Base-by-base conservation (phyloP, 2,797 vertebrate species). In the Pampus argenteus region DNA sequence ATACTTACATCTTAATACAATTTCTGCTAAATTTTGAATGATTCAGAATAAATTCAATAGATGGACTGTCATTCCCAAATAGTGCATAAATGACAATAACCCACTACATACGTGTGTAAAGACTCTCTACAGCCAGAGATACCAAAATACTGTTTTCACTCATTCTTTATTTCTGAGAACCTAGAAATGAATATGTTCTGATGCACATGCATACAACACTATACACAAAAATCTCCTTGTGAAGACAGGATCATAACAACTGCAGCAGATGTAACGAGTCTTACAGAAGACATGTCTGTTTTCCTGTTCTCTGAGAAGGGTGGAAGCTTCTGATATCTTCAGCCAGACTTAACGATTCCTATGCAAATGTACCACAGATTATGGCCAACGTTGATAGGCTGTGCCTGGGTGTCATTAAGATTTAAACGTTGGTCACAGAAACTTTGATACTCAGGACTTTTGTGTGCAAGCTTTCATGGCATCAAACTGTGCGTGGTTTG, bases 351-450 rank as follows among this genome's bases (percentile, higher is more conserved):
- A 80, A 86, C 88, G 59, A 88, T 74, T 82, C 87, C 76, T 77
- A 85, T 90, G 89, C 84, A 89, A 91, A 92, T 87, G 78, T 82
- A 48, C 55, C 40, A 20, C 38, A 81, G 82, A 86, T 87, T 81
- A 87, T 81, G 56, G 44, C 15, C 40, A 65, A 88, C 81, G 84
- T 62, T 81, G 83, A 79, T 80, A 85, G 76, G 42, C 45, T 66
- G 52, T 58, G 67, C 55, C 74, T 36, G 64, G 14, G 44, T 83
- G 73, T 68, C 59, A 40, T 80, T 78, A 65, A 66, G 66, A 83
- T 73, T 76, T 60, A 71, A 66, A 88, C 77, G 77, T 47, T 84
- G 74, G 76, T 81, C 75, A 71, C 57, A 81, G 74, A 83, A 81
- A 78, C 65, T 69, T 72, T 50, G 60, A 70, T 56, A 59, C 69